Percentiles rank a stretch among this genome's conserved stretches.
Evolutionary conservation across 1,140 invertebrate species (phyloP).

Genomic region (Hycleus phaleratus): DNA sequence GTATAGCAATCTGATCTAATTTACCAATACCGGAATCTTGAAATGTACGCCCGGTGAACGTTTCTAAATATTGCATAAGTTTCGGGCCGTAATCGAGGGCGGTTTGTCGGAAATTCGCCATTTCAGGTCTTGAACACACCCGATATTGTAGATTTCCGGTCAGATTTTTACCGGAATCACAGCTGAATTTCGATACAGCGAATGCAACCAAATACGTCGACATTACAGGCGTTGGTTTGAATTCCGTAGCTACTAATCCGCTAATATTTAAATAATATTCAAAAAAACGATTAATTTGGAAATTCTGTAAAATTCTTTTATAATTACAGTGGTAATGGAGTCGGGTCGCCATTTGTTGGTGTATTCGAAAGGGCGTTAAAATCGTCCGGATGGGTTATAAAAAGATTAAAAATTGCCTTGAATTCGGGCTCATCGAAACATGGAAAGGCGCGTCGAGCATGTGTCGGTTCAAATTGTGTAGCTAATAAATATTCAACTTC

Average conservation of each 20-base stretch:
- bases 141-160: conserved; percentile 37
- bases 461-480: conserved; percentile 20
- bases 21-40: conserved; percentile 23
- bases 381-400: conserved; percentile 9
- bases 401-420: conserved; percentile 2
- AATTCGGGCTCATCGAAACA: conserved; percentile 19
- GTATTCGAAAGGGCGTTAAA: neutral
- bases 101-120: conserved; percentile 54
- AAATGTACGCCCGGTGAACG: conserved; percentile 43
- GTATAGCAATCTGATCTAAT: conserved; percentile 58
- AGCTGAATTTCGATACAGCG: conserved; percentile 41
- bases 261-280: neutral
- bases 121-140: conserved; percentile 61
- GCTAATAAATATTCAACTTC: conserved; percentile 37
- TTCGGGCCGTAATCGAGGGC: conserved; percentile 45
- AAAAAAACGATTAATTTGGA: neutral
- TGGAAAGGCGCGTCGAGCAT: neutral
- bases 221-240: conserved; percentile 51
- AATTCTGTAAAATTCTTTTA: neutral
- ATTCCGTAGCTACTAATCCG: conserved; percentile 45
- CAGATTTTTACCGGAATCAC: conserved; percentile 26
- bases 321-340: neutral
- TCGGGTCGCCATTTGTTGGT: neutral
- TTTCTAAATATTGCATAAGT: conserved; percentile 41
- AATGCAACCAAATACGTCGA: conserved; percentile 73